phyloP scores from a whole-genome alignment of 2,113 vertebrate genomes.

The Calcarius ornatus region DNA sequence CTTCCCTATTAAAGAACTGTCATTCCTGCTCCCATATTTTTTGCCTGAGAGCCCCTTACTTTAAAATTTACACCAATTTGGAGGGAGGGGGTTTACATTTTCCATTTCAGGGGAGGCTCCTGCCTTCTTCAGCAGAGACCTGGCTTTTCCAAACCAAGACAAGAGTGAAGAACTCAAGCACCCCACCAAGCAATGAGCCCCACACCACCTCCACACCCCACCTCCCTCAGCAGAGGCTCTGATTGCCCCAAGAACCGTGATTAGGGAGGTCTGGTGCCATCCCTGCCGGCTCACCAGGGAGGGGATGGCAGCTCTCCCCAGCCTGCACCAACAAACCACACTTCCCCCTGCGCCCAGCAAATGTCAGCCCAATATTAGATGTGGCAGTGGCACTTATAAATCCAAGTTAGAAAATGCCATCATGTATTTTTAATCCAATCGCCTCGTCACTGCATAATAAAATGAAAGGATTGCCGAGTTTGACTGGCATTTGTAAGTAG shows the following conservation, averaged over 20 bases:
- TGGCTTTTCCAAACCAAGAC: too few species aligned
- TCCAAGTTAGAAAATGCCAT: conserved; percentile 70
- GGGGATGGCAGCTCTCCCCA: not conserved
- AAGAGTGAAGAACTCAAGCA: not conserved
- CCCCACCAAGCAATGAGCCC: not conserved
- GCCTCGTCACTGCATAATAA: conserved; percentile 68
- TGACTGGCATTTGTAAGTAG: conserved; percentile 73
- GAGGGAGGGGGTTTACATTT: too few species aligned
- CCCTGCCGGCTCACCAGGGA: fast-evolving
- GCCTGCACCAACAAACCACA: not conserved
- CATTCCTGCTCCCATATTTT: too few species aligned
- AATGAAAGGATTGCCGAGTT: conserved; percentile 49
- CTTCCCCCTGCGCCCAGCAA: conserved; percentile 22
- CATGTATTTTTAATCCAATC: conserved; percentile 76
- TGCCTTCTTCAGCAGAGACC: too few species aligned
- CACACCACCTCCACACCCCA: not conserved
- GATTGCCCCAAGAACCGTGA: fast-evolving
- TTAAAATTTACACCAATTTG: too few species aligned
- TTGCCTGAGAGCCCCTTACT: too few species aligned
- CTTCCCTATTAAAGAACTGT: too few species aligned
- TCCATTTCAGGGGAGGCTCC: too few species aligned
- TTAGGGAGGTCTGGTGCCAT: not conserved
- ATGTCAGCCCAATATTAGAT: conserved; percentile 58
- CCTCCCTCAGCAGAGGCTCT: not conserved
- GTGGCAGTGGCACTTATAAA: conserved; percentile 1